These are phyloP conservation scores for Chironomus tentans DNA, from an alignment of 2,888 invertebrate species.

Conservation along the genomic window DNA sequence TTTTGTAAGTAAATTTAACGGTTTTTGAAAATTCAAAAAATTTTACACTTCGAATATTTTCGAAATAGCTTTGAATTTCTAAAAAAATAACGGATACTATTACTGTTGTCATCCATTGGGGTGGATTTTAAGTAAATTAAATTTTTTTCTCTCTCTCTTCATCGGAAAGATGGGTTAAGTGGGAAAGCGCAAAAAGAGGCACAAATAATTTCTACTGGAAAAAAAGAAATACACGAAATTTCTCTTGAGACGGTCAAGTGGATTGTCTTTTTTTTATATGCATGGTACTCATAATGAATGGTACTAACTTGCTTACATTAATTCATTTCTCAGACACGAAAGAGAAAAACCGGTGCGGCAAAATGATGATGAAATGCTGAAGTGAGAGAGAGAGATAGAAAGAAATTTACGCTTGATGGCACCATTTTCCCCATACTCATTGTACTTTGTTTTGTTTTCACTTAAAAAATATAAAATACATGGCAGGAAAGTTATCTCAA, in stretches of 20 bases:
- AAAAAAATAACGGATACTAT: too few relatives aligned
- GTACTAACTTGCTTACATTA: neutral
- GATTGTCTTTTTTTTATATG: neutral
- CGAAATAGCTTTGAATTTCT: too few relatives aligned
- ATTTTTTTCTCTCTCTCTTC: too few relatives aligned
- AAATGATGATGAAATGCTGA: neutral
- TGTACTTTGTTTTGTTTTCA: neutral
- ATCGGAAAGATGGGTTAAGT: neutral
- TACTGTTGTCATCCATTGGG: too few relatives aligned
- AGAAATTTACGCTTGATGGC: constrained; percentile 12
- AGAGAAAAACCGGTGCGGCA: neutral
- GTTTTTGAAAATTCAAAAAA: too few relatives aligned
- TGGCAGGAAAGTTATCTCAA: too few relatives aligned
- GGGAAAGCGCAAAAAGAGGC: neutral
- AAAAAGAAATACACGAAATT: neutral
- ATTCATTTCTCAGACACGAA: neutral
- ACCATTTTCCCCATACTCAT: neutral
- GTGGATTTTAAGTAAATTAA: too few relatives aligned
- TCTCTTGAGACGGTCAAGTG: neutral
- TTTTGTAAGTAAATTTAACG: too few relatives aligned
- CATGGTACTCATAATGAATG: neutral
- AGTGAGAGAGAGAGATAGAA: neutral
- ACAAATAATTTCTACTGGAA: neutral
- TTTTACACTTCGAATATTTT: too few relatives aligned
- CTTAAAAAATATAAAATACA: too few relatives aligned